Conservation (phyloP, 2,113 vertebrate species). For the Ceuthmochares aereus region DNA sequence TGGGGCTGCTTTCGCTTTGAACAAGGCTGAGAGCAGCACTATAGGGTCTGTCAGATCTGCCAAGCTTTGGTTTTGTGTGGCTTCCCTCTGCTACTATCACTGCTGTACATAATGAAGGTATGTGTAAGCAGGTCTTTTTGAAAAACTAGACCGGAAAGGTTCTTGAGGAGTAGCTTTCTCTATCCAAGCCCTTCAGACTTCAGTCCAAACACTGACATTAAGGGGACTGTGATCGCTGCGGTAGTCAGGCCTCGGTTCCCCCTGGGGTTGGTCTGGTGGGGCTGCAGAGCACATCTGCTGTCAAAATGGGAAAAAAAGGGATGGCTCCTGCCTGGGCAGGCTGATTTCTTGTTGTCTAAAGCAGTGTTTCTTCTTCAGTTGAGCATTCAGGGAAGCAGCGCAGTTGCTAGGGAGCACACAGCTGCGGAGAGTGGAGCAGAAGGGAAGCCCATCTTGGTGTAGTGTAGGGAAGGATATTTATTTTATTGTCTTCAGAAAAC, state of each 20-base stretch:
- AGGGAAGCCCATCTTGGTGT: neutral
- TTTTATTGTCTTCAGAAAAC: neutral
- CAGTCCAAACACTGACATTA: neutral
- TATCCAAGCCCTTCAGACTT: neutral
- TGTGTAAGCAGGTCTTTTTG: neutral
- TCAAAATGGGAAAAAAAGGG: neutral
- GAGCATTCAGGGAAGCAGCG: neutral
- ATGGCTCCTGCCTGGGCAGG: neutral
- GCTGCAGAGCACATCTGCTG: neutral
- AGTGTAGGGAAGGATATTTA: neutral
- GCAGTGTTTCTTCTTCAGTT: neutral
- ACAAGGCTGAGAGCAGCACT: neutral
- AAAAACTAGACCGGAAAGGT: neutral
- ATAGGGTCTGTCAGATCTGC: neutral
- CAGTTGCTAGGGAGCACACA: neutral
- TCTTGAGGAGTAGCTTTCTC: neutral
- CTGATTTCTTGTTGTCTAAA: neutral
- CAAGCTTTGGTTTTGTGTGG: neutral
- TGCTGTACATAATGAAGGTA: neutral
- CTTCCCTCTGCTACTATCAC: rapidly evolving
- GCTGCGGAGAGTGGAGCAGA: neutral
- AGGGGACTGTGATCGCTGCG: neutral
- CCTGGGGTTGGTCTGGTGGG: neutral
- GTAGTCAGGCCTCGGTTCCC: neutral
- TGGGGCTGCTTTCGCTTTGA: neutral